Evolutionary conservation across 2,113 vertebrate species (phyloP), one percentile per base, ranked within the genome.

Genomic region (Maccullochella peelii): DNA sequence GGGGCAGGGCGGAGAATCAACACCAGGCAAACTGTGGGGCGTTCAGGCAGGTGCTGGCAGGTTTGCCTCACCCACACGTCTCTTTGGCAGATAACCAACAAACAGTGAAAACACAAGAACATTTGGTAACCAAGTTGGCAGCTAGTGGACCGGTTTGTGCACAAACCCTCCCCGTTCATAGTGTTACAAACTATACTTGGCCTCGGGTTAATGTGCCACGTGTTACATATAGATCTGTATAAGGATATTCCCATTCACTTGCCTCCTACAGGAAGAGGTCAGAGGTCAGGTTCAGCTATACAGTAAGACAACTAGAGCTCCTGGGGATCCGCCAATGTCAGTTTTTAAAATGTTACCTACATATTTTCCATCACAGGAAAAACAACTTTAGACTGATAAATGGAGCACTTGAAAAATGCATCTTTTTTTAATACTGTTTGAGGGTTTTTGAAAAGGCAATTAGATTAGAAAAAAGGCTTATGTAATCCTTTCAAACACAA

Each of bases 1-100:
- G 66, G 33, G 10, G 23, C 20, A 20, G 59, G 40, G n/a, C 3
- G 75, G 40, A 5, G 27, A 65, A 57, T 12, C 49, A 70, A 63
- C 54, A 12, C n/a, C n/a, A 11, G 63, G 21, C 44, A 3, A 18
- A 42, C 44, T 6, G 74, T 12, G 40, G 25, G 4, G 0, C 4
- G 82, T 50, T 73, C 0, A 21, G 67, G 67, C 61, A 67, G 66
- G 73, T 83, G 57, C 25, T 8, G 20, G 55, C 80, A 42, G 74
- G 40, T 78, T 23, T 1, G 16, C n/a, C 75, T 73, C 74, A 14
- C 27, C 30, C 30, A 49, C 67, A 52, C 1, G 1, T 20, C 14
- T 76, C 50, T 30, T 30, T 44, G 49, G 38, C 38, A 18, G 16
- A 54, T 6, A 47, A 65, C 18, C 30, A 75, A 36, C 23, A 6